A percentile compares a stretch with the other conserved stretches of the same genome.
Evolutionary conservation across 2,113 vertebrate genomes (phyloP).

Genomic region (Eptesicus fuscus): DNA sequence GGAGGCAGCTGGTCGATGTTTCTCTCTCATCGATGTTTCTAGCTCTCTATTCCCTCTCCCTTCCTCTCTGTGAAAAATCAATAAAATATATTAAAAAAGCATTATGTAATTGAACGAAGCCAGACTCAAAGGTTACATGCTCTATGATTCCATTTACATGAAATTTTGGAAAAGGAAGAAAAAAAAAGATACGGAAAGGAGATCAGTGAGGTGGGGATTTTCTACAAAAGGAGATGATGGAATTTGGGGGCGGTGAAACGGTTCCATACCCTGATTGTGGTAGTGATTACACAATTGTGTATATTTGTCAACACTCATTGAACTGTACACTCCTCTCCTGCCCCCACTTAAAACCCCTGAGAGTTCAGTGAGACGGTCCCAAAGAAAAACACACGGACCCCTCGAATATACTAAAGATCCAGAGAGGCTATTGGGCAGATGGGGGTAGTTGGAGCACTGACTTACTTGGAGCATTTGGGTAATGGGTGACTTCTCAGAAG

Average conservation of each 20-base stretch:
- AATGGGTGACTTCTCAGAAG: not conserved
- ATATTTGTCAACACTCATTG: not conserved
- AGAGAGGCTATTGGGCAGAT: not conserved
- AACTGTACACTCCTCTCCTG: not conserved
- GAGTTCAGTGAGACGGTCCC: not conserved
- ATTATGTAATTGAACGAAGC: not conserved
- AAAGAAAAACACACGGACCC: not conserved
- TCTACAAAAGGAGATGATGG: not conserved
- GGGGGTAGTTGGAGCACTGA: not conserved
- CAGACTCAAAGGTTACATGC: not conserved
- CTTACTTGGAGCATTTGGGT: not conserved
- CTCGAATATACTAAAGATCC: not conserved
- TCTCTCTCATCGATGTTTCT: no score
- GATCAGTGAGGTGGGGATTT: not conserved
- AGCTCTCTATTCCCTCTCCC: no score
- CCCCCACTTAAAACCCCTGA: not conserved
- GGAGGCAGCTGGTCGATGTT: no score
- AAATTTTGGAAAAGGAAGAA: not conserved
- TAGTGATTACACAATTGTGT: not conserved
- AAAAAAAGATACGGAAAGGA: not conserved
- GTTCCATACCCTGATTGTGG: not conserved
- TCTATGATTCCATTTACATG: not conserved
- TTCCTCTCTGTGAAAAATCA: no score
- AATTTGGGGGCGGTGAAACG: not conserved
- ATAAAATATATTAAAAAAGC: no score